Conservation (phyloP, 2,797 vertebrate species). For the Cyprinodon diabolis region DNA sequence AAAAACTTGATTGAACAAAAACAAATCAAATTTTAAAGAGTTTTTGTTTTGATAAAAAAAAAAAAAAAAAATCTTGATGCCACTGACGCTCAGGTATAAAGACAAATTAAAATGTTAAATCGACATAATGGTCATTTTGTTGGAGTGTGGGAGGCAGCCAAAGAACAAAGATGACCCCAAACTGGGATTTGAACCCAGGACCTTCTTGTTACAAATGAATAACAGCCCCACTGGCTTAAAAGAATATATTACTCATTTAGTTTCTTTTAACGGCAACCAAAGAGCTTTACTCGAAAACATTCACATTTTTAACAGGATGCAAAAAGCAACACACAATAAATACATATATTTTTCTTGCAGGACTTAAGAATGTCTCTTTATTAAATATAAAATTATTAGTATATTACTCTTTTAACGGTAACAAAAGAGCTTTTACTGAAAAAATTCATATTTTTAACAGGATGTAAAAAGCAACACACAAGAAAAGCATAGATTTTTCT, state of each 20-base stretch:
- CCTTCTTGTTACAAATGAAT: too few species aligned
- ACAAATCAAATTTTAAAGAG: not conserved
- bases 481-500: not conserved
- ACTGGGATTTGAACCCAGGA: too few species aligned
- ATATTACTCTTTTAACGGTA: not conserved
- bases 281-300: not conserved
- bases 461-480: not conserved
- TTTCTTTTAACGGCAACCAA: not conserved
- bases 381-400: not conserved
- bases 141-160: too few species aligned
- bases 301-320: not conserved
- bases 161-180: too few species aligned
- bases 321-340: not conserved
- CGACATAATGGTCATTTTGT: too few species aligned
- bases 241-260: not conserved
- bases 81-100: too few species aligned
- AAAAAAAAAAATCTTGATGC: too few species aligned
- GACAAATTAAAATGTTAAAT: too few species aligned
- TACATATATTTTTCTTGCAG: not conserved
- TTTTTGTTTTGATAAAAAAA: too few species aligned
- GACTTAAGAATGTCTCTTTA: not conserved
- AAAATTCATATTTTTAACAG: not conserved
- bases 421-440: not conserved
- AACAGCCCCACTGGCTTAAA: too few species aligned
- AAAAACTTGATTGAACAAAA: not conserved